Base-by-base conservation (phyloP, 2,888 invertebrate species). In the Linnaemya vulpina region DNA sequence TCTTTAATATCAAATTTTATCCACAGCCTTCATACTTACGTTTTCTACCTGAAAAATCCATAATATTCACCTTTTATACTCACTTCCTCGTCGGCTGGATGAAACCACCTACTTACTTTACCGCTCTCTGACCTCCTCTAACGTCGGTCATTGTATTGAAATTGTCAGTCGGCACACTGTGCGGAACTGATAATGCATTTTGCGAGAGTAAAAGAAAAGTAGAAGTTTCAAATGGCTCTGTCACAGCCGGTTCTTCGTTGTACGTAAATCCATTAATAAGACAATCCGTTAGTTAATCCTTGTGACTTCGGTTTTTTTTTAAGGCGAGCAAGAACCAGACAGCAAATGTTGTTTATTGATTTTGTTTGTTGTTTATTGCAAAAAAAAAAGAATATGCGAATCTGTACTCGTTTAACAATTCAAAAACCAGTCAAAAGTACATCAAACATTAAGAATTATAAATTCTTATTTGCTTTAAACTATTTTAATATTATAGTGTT, bases 321-420 rank as follows among this genome's bases (percentile, higher is more conserved):
- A 11, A 51, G 15, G 65, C n/a, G 25, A n/a, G n/a, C 67, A 81
- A 77, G 81, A 77, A 80, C 73, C 84, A 83, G 83, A 78, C 79
- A 83, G 82, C 76, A 71, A 58, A 58, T 11, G 75, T 46, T 55
- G 8, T 35, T 46, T 40, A 30, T 63, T 60, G 49, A 73, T 22
- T 71, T 43, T 1, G 22, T 49, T 46, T 9, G 17, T 10, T 73
- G 65, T 62, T 40, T 58, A 46, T 71, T 22, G 13, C 30, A n/a
- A 46, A 77, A 63, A 43, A 77, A 63, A 43, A 40, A 38, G n/a
- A 35, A 5, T 38, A 49, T 13, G 20, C 22, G 30, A 75, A 70
- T 68, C 35, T 22, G 10, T 51, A 20, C n/a, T 62, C 15, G 55
- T 20, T 17, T 7, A 49, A 20, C 11, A 30, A 22, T 22, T 9